Evolutionary conservation across 1,140 invertebrate species (phyloP).

Genomic region (Drosophila paulistorum): DNA sequence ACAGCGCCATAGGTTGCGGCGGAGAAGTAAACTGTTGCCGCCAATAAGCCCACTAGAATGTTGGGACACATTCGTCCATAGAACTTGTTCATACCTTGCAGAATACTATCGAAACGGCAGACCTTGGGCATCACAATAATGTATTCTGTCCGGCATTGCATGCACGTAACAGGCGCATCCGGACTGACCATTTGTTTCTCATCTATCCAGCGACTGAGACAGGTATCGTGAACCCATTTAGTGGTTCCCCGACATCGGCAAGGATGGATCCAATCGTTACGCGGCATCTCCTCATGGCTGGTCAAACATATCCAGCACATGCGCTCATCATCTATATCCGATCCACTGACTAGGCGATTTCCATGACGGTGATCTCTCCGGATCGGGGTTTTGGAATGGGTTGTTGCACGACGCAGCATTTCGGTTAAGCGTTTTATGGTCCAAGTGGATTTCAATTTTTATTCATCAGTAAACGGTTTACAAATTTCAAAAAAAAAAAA

Average conservation of each 20-base stretch:
- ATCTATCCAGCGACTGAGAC: conserved; percentile 63
- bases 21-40: conserved; percentile 56
- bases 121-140: conserved; percentile 56
- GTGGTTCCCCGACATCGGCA: conserved; percentile 68
- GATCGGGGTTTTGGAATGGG: neutral
- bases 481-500: neutral
- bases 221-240: conserved; percentile 67
- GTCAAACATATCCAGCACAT: conserved; percentile 67
- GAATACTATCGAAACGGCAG: conserved; percentile 42
- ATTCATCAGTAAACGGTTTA: neutral
- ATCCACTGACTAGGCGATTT: conserved; percentile 19
- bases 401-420: neutral
- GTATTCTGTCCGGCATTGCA: conserved; percentile 61
- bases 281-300: conserved; percentile 45
- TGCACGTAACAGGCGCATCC: conserved; percentile 40
- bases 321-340: conserved; percentile 35
- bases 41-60: conserved; percentile 53
- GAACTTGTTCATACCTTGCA: conserved; percentile 40
- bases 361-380: neutral
- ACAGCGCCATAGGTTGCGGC: conserved; percentile 51
- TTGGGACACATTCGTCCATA: conserved; percentile 54
- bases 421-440: neutral
- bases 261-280: conserved; percentile 56
- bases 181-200: conserved; percentile 51
- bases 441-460: neutral